Conservation (phyloP, 2,888 invertebrate species). For the Drosophila bunnanda region DNA sequence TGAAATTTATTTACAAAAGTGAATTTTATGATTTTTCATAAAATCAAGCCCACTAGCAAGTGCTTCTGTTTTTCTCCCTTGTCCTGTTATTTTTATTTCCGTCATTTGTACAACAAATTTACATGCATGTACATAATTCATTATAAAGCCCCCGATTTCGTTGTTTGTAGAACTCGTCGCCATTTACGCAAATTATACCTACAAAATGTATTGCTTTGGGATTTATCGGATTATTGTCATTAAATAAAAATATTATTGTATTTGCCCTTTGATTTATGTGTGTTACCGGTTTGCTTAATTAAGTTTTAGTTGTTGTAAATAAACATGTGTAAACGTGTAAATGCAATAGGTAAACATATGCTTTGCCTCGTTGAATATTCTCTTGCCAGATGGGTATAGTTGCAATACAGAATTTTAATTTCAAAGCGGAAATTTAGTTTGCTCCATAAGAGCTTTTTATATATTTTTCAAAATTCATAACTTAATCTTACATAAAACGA, state of each 20-base stretch:
- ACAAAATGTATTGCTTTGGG: conserved; percentile 6
- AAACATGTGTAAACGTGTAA: conserved; percentile 49
- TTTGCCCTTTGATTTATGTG: conserved; percentile 28
- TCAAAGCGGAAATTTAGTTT: not conserved
- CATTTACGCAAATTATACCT: conserved; percentile 7
- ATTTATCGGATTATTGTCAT: not conserved
- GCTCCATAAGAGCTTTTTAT: not conserved
- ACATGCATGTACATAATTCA: conserved; percentile 6
- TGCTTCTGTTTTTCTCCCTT: not conserved
- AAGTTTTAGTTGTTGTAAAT: conserved; percentile 17
- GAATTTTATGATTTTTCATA: not conserved
- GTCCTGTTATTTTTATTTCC: not conserved
- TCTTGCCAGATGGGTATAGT: not conserved
- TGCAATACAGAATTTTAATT: conserved; percentile 53
- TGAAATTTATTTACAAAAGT: not conserved
- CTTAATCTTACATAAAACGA: conserved; percentile 4
- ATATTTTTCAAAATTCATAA: conserved; percentile 10
- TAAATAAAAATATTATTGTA: not conserved
- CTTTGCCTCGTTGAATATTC: conserved; percentile 33
- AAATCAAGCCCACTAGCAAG: not conserved
- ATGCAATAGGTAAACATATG: conserved; percentile 53
- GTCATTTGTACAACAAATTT: not conserved
- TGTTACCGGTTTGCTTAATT: conserved; percentile 22
- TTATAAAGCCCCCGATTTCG: conserved; percentile 10
- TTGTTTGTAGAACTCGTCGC: conserved; percentile 10